Evolutionary conservation across 1,140 invertebrate genomes (phyloP).

Genomic region (Neelides sp.): DNA sequence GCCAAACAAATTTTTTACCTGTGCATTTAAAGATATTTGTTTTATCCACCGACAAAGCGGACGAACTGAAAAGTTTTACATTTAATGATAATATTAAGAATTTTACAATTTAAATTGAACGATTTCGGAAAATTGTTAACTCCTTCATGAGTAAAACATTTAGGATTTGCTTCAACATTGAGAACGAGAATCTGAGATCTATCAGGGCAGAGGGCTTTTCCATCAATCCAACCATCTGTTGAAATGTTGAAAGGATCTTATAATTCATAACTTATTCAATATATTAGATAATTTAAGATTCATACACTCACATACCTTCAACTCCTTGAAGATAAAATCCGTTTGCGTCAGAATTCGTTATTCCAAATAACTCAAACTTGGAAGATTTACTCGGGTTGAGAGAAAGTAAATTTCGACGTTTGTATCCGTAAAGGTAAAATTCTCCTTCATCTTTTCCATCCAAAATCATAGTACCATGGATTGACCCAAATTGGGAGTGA

Average conservation of each 20-base stretch:
- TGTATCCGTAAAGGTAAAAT: conserved; percentile 41
- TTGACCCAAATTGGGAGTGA: conserved; percentile 43
- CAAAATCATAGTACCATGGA: conserved; percentile 37
- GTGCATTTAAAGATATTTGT: not conserved
- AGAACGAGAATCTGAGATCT: not conserved
- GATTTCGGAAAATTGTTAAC: not conserved
- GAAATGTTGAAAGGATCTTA: not conserved
- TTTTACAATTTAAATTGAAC: not conserved
- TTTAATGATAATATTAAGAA: not conserved
- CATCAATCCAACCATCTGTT: conserved; percentile 17
- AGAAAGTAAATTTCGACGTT: conserved; percentile 37
- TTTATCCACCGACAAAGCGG: not conserved
- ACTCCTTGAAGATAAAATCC: conserved; percentile 11
- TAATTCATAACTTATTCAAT: not conserved
- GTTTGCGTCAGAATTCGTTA: conserved; percentile 11
- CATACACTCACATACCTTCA: conserved; percentile 7
- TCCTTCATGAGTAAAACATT: conserved; percentile 1
- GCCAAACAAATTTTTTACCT: conserved; percentile 10
- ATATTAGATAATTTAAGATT: not conserved
- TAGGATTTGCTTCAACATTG: conserved; percentile 1
- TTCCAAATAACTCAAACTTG: conserved; percentile 18
- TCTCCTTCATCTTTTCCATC: conserved; percentile 31
- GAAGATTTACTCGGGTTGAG: conserved; percentile 6
- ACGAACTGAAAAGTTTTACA: not conserved
- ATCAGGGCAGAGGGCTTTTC: conserved; percentile 4